Evolutionary conservation across 1,140 invertebrate species (phyloP), one percentile per base, ranked within the genome.

Genomic region (Hestina assimilis): DNA sequence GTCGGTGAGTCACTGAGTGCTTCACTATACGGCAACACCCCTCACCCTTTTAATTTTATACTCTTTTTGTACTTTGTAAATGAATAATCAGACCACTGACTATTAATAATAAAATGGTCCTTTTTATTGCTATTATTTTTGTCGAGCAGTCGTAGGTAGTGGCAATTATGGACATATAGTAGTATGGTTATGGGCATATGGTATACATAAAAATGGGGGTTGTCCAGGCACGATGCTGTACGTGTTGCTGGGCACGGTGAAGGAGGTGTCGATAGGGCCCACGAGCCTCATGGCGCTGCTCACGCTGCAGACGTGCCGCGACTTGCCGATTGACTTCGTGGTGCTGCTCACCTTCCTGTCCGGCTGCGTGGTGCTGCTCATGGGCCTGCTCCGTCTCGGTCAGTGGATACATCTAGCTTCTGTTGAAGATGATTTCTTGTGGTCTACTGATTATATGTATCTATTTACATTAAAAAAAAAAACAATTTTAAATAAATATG

Each of bases 251-350:
- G 97, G 97, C 3, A 96, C 95, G 0, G 94, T 96, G 38, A 96
- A 94, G 77, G 95, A 98, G 89, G 94, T 98, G 2, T 97, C 96
- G 0, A 96, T 98, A 58, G 96, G 96, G 19, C 95, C 96, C 0
- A 96, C 95, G 0, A 96, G 95, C 28, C 89, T 97, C 12, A 95
- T 97, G 94, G 91, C 95, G 31, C 87, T 97, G 19, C 84, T 96
- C 24, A 94, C 94, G 4, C 89, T 93, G 35, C 93, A 95, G 66
- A 95, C 93, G 57, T 95, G 93, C 8, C 90, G 90, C 48, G 91
- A 91, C 15, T 91, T 94, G 60, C 92, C 94, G 1, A 70, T 92
- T 0, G 92, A 95, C 59, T 95, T 94, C 79, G 93, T 96, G 6
- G 89, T 97, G 24, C 89, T 98, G 3, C 87, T 97, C 11, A 92